A percentile compares a stretch with the other conserved stretches of the same genome.
Evolutionary conservation across 2,797 vertebrate genomes (phyloP).

Genomic region (Eleutherodactylus coqui): DNA sequence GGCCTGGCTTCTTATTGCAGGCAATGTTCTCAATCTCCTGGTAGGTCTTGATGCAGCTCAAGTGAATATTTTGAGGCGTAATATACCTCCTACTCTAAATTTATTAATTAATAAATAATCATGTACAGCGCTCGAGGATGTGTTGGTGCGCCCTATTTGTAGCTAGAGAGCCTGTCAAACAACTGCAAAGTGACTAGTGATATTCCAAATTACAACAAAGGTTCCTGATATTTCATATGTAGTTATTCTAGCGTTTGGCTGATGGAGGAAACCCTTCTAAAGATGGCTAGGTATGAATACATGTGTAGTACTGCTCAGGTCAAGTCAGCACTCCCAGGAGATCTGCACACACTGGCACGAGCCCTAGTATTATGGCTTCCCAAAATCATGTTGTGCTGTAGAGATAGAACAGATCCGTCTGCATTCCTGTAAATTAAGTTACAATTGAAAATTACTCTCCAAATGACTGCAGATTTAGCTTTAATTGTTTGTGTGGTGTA

Average conservation of each 20-base stretch:
- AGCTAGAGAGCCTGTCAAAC: too few relatives aligned
- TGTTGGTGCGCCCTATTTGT: too few relatives aligned
- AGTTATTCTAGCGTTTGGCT: background rate
- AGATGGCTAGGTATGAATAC: background rate
- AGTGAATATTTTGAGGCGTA: too few relatives aligned
- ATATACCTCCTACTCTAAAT: too few relatives aligned
- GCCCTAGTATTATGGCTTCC: background rate
- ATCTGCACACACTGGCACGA: background rate
- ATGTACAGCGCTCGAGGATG: too few relatives aligned
- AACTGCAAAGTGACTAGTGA: too few relatives aligned
- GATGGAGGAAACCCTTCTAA: background rate
- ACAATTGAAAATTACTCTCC: constrained; percentile 25
- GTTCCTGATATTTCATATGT: too few relatives aligned
- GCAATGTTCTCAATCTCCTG: too few relatives aligned
- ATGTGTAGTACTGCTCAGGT: background rate
- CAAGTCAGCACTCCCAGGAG: background rate
- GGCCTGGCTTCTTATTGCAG: too few relatives aligned
- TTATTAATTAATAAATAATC: too few relatives aligned
- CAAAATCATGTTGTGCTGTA: background rate
- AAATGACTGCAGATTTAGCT: constrained; percentile 40
- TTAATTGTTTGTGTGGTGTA: constrained; percentile 41
- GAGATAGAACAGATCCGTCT: constrained; percentile 21
- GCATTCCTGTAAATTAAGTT: constrained; percentile 36
- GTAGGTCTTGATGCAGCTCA: too few relatives aligned
- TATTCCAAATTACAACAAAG: too few relatives aligned